A percentile compares a stretch with the other conserved stretches of the same genome.
Evolutionary conservation across 2,888 invertebrate species (phyloP).

Genomic region (Tethea ocularis): DNA sequence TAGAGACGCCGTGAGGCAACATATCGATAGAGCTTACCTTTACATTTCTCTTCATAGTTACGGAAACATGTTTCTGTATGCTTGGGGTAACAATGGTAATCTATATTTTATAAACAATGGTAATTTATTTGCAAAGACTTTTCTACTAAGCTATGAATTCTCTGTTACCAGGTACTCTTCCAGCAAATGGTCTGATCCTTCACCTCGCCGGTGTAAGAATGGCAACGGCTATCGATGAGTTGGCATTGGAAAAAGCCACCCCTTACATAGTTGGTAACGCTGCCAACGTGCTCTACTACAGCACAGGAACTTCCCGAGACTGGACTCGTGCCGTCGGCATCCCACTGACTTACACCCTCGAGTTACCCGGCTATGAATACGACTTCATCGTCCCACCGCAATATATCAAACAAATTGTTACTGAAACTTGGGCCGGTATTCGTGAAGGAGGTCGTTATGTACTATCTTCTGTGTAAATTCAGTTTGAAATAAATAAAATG

Average conservation of each 20-base stretch:
- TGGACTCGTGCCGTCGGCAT: conserved; percentile 85
- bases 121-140: conserved; percentile 10
- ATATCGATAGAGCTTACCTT: conserved; percentile 78
- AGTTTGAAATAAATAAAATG: conserved; percentile 8
- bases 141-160: not conserved
- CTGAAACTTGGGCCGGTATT: conserved; percentile 86
- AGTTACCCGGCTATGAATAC: conserved; percentile 85
- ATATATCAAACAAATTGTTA: conserved; percentile 82
- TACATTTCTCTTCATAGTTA: conserved; percentile 91
- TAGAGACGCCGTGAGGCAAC: conserved; percentile 80
- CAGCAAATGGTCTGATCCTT: conserved; percentile 76
- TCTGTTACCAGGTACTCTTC: conserved; percentile 65
- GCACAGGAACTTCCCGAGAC: conserved; percentile 87
- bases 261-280: conserved; percentile 84
- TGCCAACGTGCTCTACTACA: conserved; percentile 81
- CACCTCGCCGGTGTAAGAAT: conserved; percentile 68
- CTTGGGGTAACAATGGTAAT: conserved; percentile 86
- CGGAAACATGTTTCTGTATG: conserved; percentile 87
- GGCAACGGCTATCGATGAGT: conserved; percentile 69
- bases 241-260: conserved; percentile 65
- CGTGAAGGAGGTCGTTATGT: conserved; percentile 63
- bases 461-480: conserved; percentile 34
- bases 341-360: conserved; percentile 86
- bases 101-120: not conserved
- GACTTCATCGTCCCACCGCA: conserved; percentile 82